Percentiles rank a stretch among this genome's conserved stretches.
phyloP scores from a whole-genome alignment of 2,113 vertebrate species.

The Pelodiscus sinensis region DNA sequence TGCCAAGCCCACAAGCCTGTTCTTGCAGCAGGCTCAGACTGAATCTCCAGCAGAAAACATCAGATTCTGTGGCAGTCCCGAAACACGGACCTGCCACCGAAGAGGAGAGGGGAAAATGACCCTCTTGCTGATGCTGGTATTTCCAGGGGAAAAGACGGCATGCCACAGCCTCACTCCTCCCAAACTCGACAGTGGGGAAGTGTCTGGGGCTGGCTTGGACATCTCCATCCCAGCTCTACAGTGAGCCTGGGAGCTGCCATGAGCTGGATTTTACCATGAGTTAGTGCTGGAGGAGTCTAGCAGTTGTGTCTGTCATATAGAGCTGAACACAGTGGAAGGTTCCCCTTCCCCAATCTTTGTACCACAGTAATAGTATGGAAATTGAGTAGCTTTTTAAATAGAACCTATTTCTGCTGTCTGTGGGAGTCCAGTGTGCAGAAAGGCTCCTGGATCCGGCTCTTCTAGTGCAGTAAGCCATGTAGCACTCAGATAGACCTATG shows the following conservation, averaged over 20 bases:
- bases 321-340: background rate
- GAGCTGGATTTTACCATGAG: background rate
- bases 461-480: background rate
- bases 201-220: background rate
- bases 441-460: background rate
- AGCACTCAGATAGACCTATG: background rate
- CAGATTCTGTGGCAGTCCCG: too few species aligned
- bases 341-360: background rate
- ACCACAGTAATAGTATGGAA: background rate
- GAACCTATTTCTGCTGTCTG: background rate
- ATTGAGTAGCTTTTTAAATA: background rate
- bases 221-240: background rate
- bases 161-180: background rate
- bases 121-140: background rate
- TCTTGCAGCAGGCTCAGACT: background rate
- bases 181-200: background rate
- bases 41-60: background rate
- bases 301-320: background rate
- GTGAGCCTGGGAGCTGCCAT: background rate
- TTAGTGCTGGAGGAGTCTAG: background rate
- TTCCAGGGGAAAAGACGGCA: background rate
- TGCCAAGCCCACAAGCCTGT: background rate
- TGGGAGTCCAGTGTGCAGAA: background rate
- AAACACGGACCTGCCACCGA: background rate
- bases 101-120: background rate